Conservation (phyloP, 2,888 invertebrate genomes). For the Dynastes tityus region DNA sequence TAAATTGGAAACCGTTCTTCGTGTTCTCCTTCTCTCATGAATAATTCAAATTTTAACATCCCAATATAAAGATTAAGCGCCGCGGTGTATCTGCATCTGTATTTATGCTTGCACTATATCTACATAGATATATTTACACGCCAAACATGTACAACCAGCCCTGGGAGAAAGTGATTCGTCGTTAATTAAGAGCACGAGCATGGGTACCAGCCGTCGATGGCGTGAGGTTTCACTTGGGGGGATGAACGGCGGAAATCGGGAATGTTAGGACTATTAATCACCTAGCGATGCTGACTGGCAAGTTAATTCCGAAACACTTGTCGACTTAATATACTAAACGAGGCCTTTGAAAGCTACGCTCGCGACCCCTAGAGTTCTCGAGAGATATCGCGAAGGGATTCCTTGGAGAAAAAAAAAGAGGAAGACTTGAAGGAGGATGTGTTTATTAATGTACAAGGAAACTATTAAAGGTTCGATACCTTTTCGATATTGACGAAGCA, state of each 20-base stretch:
- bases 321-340: slow-evolving; percentile 60
- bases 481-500: neutral
- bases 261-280: slow-evolving; percentile 39
- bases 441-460: neutral
- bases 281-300: slow-evolving; percentile 60
- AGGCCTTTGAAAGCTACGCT: slow-evolving; percentile 8
- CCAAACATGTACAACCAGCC: neutral
- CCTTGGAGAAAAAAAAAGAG: slow-evolving; percentile 3
- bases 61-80: slow-evolving; percentile 58
- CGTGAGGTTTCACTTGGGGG: neutral
- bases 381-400: neutral
- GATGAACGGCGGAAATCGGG: neutral
- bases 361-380: slow-evolving; percentile 35
- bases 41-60: slow-evolving; percentile 67
- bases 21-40: slow-evolving; percentile 60
- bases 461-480: neutral
- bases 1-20: slow-evolving; percentile 43
- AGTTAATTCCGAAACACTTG: slow-evolving; percentile 63
- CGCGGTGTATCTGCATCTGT: no score
- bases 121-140: slow-evolving; percentile 28
- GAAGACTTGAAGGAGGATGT: neutral
- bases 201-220: neutral
- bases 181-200: slow-evolving; percentile 19
- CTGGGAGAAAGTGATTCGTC: slow-evolving; percentile 14
- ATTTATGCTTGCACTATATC: neutral